phyloP scores from a whole-genome alignment of 2,888 invertebrate genomes.

The Philereme transversata region DNA sequence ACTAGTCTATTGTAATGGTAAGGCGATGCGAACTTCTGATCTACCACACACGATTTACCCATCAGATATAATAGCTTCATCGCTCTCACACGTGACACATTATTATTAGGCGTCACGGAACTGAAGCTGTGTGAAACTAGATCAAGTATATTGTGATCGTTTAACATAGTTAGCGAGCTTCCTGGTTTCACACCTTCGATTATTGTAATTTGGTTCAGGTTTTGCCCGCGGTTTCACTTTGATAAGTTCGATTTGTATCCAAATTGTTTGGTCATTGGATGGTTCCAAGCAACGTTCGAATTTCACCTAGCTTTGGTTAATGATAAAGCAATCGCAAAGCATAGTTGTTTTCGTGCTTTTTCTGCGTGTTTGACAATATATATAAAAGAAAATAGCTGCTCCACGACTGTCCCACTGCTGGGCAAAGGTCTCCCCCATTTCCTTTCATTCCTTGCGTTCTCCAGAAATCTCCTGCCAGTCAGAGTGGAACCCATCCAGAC shows the following conservation, averaged over 20 bases:
- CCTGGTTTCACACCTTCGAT: slow-evolving; percentile 43
- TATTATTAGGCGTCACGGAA: slow-evolving; percentile 45
- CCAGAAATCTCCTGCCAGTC: too few species aligned
- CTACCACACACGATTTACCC: slow-evolving; percentile 6
- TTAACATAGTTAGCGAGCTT: slow-evolving; percentile 44
- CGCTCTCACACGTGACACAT: slow-evolving; percentile 28
- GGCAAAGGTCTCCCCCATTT: too few species aligned
- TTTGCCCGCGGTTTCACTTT: slow-evolving; percentile 16
- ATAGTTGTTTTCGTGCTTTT: too few species aligned
- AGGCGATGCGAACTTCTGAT: slow-evolving; percentile 2
- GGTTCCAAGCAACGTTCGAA: too few species aligned
- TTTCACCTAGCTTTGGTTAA: too few species aligned
- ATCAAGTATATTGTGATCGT: slow-evolving; percentile 47
- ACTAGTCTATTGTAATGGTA: neutral
- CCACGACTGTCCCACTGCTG: too few species aligned
- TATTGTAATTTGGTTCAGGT: slow-evolving; percentile 15
- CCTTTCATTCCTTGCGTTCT: too few species aligned
- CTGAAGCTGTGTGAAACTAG: slow-evolving; percentile 56
- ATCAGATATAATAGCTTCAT: slow-evolving; percentile 15
- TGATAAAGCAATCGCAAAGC: too few species aligned
- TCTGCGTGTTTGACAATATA: too few species aligned
- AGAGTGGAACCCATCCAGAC: too few species aligned
- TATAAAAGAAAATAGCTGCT: too few species aligned
- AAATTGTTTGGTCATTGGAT: neutral
- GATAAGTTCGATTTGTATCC: neutral